Evolutionary conservation across 2,888 invertebrate species (phyloP).

Genomic region (Drosophila aldrichi): DNA sequence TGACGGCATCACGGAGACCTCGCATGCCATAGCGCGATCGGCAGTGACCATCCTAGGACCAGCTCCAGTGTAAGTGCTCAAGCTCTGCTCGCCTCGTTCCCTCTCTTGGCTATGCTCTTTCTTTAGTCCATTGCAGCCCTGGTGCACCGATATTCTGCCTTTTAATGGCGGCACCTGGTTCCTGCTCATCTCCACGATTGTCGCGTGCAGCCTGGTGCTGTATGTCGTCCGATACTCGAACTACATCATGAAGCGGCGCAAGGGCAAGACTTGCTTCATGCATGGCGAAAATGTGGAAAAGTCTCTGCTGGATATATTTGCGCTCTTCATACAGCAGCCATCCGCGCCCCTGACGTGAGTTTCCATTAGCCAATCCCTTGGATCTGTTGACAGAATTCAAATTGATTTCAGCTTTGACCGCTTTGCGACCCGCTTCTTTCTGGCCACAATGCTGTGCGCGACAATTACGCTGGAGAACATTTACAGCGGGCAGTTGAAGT

Average conservation of each 20-base stretch:
- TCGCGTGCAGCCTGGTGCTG: conserved; percentile 68
- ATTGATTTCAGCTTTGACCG: conserved; percentile 62
- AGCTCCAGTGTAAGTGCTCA: conserved; percentile 76
- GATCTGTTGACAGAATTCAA: neutral
- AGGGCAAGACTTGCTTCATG: conserved; percentile 16
- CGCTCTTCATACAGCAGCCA: conserved; percentile 84
- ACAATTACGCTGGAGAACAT: conserved; percentile 83
- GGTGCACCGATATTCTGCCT: conserved; percentile 81
- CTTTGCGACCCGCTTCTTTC: conserved; percentile 77
- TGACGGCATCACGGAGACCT: conserved; percentile 81
- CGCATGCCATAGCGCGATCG: conserved; percentile 81
- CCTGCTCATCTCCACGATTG: conserved; percentile 63
- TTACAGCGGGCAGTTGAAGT: conserved; percentile 84
- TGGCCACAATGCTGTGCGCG: conserved; percentile 79
- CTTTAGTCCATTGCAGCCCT: conserved; percentile 75
- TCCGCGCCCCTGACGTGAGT: conserved; percentile 73
- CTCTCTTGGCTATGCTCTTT: neutral
- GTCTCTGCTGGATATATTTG: conserved; percentile 77
- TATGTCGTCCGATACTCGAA: conserved; percentile 67
- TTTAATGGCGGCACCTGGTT: conserved; percentile 76
- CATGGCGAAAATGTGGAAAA: conserved; percentile 56
- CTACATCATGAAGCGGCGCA: conserved; percentile 17
- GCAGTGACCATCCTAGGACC: conserved; percentile 83
- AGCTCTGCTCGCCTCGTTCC: rapidly evolving
- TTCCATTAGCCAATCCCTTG: too few species aligned